A percentile compares a stretch with the other conserved stretches of the same genome.
Evolutionary conservation across 2,113 vertebrate species (phyloP).

Genomic region (Lophochroa leadbeateri): DNA sequence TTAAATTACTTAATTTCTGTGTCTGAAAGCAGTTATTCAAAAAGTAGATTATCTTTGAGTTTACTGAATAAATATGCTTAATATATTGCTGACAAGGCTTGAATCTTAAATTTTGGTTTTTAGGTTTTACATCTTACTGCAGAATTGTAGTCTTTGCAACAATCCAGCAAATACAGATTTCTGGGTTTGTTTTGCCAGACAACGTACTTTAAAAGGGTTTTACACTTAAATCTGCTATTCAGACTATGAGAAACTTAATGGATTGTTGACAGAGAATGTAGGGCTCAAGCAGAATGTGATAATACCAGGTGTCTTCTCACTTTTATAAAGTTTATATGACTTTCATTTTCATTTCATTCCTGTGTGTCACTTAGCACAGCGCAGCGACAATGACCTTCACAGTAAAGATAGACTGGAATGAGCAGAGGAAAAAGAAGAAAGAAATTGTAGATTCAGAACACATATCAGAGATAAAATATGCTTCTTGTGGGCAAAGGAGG

Average conservation of each 20-base stretch:
- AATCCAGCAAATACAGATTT: neutral
- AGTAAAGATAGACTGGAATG: neutral
- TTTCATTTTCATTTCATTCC: slow-evolving; percentile 5
- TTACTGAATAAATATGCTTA: slow-evolving; percentile 18
- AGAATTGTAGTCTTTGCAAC: neutral
- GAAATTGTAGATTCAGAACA: neutral
- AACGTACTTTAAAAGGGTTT: neutral
- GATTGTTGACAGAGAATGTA: slow-evolving; percentile 11
- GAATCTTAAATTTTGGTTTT: neutral
- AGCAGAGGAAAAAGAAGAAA: neutral
- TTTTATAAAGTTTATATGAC: neutral
- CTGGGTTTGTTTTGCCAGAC: neutral
- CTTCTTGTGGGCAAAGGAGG: neutral
- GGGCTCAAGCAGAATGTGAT: neutral
- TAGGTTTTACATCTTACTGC: neutral
- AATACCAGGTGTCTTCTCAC: slow-evolving; percentile 1
- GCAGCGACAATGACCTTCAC: neutral
- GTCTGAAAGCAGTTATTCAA: neutral
- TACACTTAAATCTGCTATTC: slow-evolving; percentile 24
- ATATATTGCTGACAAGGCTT: neutral
- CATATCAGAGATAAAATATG: neutral
- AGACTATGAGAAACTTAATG: neutral
- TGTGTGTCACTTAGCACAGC: neutral
- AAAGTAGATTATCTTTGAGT: slow-evolving; percentile 14
- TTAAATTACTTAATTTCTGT: slow-evolving; percentile 20